Conservation (phyloP, 2,113 vertebrate genomes). For the Corythaixoides concolor region DNA sequence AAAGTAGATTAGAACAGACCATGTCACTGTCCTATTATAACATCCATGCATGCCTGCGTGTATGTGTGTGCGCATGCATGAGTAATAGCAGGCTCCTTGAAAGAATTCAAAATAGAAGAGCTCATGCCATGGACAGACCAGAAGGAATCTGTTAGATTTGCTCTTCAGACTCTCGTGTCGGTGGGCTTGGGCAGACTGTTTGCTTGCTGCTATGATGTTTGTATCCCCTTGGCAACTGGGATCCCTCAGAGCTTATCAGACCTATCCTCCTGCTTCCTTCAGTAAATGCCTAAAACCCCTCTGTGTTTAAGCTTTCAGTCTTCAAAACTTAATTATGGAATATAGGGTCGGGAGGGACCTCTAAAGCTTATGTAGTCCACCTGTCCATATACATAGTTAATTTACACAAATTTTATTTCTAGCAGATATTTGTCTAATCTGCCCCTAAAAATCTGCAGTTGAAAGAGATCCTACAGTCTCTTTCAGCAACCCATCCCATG, state of each 20-base stretch:
- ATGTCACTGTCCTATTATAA: neutral
- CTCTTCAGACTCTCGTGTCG: accelerated
- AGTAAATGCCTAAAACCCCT: neutral
- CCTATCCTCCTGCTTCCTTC: neutral
- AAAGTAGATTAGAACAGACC: neutral
- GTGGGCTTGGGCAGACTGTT: neutral
- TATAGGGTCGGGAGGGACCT: neutral
- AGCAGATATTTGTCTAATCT: neutral
- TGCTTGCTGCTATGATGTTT: neutral
- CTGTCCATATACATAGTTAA: neutral
- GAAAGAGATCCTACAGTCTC: neutral
- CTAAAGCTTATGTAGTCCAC: neutral
- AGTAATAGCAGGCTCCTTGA: neutral
- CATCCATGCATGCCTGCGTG: accelerated
- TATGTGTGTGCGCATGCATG: accelerated
- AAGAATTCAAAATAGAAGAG: neutral
- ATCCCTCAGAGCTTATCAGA: neutral
- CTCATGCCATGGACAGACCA: neutral
- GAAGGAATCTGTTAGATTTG: neutral
- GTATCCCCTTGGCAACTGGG: neutral
- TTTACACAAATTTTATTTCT: neutral
- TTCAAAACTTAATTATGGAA: neutral
- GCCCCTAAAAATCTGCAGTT: neutral
- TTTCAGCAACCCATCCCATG: neutral
- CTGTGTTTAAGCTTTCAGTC: neutral